These are phyloP conservation scores for Drosophila niveifrons DNA, from an alignment of 2,888 invertebrate genomes.

Conservation along the genomic window DNA sequence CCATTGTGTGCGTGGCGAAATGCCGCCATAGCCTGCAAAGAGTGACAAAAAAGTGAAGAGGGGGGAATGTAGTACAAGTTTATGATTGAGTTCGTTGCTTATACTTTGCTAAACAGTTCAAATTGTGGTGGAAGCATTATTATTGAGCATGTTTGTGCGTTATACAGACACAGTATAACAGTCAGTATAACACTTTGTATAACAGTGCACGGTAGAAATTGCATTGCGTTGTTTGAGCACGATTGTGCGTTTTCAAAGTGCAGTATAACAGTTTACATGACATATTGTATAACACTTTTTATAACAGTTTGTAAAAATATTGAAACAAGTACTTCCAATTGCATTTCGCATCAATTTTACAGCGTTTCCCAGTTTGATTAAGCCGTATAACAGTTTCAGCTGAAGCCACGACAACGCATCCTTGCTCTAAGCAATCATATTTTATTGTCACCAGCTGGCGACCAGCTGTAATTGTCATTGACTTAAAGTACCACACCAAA, in stretches of 20 bases:
- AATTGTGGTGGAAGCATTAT: too few species aligned
- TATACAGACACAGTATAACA: slow-evolving; percentile 5
- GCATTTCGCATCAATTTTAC: too few species aligned
- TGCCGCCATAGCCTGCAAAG: slow-evolving; percentile 92
- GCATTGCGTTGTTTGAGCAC: not conserved
- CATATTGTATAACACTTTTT: not conserved
- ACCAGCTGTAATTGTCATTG: not conserved
- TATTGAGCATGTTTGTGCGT: too few species aligned
- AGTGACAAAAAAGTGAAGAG: not conserved
- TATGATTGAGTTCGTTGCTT: slow-evolving; percentile 4
- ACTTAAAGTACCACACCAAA: slow-evolving; percentile 10
- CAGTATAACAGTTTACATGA: not conserved
- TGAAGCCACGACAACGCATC: too few species aligned
- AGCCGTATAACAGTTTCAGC: too few species aligned
- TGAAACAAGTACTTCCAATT: too few species aligned
- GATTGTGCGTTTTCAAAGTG: not conserved
- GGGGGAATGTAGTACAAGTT: not conserved
- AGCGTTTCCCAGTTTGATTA: too few species aligned
- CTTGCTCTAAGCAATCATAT: too few species aligned
- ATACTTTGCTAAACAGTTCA: not conserved
- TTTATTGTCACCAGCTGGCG: too few species aligned
- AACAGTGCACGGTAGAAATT: not conserved
- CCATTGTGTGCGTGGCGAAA: slow-evolving; percentile 92
- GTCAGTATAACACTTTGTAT: not conserved
- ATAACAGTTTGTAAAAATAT: not conserved